Conservation (phyloP, 2,888 invertebrate species). For the Trissolcus japonicus region DNA sequence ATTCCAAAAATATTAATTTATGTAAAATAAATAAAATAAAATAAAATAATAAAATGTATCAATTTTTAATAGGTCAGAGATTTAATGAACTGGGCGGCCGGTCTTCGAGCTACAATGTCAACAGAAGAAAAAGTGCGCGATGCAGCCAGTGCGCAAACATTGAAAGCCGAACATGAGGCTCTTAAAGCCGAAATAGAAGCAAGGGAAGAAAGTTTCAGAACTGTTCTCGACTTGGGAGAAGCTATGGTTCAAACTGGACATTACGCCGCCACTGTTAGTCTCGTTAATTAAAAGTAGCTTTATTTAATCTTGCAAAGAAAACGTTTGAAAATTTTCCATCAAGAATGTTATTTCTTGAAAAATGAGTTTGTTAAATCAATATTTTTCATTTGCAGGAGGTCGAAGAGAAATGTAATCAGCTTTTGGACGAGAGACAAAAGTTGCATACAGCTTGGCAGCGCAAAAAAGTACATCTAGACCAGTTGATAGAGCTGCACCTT, state of each 20-base stretch:
- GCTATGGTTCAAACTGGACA: conserved; percentile 91
- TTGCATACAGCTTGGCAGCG: conserved; percentile 91
- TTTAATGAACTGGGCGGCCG: conserved; percentile 91
- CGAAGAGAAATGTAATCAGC: conserved; percentile 85
- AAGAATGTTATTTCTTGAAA: too few species aligned
- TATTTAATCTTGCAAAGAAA: background rate
- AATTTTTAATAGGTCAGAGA: conserved; percentile 83
- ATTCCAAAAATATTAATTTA: background rate
- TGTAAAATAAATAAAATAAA: too few species aligned
- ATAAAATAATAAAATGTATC: background rate
- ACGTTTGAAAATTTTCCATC: too few species aligned
- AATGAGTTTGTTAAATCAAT: too few species aligned
- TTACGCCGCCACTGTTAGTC: conserved; percentile 82
- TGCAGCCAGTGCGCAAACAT: conserved; percentile 87
- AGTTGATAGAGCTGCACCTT: conserved; percentile 94
- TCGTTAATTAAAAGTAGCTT: background rate
- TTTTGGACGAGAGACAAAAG: conserved; percentile 87
- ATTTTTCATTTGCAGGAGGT: conserved; percentile 79
- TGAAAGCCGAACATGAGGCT: conserved; percentile 89
- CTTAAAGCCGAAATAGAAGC: conserved; percentile 92
- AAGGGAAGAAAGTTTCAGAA: conserved; percentile 87
- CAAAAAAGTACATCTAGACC: conserved; percentile 91
- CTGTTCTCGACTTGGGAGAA: conserved; percentile 85
- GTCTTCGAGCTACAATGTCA: conserved; percentile 85
- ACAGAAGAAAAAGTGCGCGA: conserved; percentile 90